phyloP scores from a whole-genome alignment of 2,113 vertebrate species.

The Paralichthys olivaceus region DNA sequence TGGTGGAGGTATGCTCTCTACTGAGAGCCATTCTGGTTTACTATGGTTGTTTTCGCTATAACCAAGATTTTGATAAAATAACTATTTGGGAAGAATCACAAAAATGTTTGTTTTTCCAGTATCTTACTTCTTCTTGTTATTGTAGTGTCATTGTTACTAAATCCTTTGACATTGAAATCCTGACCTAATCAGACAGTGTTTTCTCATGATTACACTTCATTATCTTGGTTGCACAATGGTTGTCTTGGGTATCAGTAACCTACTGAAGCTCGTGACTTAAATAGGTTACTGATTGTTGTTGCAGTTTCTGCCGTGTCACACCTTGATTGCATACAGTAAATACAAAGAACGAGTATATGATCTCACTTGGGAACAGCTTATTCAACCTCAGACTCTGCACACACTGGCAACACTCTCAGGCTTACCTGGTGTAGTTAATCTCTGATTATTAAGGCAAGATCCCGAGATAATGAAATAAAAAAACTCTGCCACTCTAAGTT shows the following conservation, averaged over 20 bases:
- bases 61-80: too few relatives aligned
- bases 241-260: conserved; percentile 13
- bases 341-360: conserved; percentile 1
- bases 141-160: neutral
- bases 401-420: conserved; percentile 12
- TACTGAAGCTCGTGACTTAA: conserved; percentile 4
- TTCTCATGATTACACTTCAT: conserved; percentile 1
- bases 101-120: neutral
- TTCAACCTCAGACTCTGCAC: conserved; percentile 32
- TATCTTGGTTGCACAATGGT: neutral
- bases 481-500: conserved; percentile 8
- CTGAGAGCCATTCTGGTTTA: too few relatives aligned
- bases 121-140: neutral
- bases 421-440: conserved; percentile 7
- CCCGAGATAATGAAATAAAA: conserved; percentile 40
- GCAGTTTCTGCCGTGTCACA: conserved; percentile 24
- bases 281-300: conserved; percentile 14
- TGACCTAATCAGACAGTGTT: neutral
- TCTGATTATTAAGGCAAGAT: conserved; percentile 34
- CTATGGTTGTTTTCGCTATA: too few relatives aligned
- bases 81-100: neutral
- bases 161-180: neutral
- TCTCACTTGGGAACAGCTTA: neutral
- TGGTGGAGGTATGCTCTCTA: too few relatives aligned
- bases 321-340: conserved; percentile 20